These are phyloP conservation scores for Pristionchus mayeri DNA, from an alignment of 2,888 invertebrate species.

Conservation along the genomic window DNA sequence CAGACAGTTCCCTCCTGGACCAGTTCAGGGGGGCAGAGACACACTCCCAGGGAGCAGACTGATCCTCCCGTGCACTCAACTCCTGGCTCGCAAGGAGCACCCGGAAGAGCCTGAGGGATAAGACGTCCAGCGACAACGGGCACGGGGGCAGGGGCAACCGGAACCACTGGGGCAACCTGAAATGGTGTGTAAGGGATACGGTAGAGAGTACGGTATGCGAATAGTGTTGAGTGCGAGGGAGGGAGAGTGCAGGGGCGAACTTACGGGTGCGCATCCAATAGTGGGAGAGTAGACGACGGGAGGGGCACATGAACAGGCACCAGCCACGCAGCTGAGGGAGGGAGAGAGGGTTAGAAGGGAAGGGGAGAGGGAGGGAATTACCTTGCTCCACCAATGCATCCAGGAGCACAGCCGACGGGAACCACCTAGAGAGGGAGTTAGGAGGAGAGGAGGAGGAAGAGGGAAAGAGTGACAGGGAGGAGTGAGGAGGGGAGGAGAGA, in stretches of 20 bases:
- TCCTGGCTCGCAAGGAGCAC: slow-evolving; percentile 74
- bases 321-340: slow-evolving; percentile 64
- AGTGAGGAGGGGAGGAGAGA: neutral
- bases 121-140: slow-evolving; percentile 73
- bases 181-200: neutral
- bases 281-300: slow-evolving; percentile 65
- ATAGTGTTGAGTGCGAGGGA: neutral
- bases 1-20: slow-evolving; percentile 76
- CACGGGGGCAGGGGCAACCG: slow-evolving; percentile 58
- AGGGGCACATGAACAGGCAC: slow-evolving; percentile 69
- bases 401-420: slow-evolving; percentile 57
- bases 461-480: neutral
- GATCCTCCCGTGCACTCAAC: slow-evolving; percentile 76
- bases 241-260: neutral
- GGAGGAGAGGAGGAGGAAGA: neutral
- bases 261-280: slow-evolving; percentile 57
- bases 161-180: slow-evolving; percentile 47
- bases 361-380: slow-evolving; percentile 46
- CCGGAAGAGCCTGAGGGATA: slow-evolving; percentile 71
- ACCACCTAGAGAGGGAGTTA: slow-evolving; percentile 51
- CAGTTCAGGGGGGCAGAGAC: slow-evolving; percentile 75
- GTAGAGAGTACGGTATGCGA: too few relatives aligned
- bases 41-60: slow-evolving; percentile 75
- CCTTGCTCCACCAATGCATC: slow-evolving; percentile 62
- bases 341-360: neutral